Base-by-base conservation (phyloP, 1,140 invertebrate genomes). In the Grapholita molesta region DNA sequence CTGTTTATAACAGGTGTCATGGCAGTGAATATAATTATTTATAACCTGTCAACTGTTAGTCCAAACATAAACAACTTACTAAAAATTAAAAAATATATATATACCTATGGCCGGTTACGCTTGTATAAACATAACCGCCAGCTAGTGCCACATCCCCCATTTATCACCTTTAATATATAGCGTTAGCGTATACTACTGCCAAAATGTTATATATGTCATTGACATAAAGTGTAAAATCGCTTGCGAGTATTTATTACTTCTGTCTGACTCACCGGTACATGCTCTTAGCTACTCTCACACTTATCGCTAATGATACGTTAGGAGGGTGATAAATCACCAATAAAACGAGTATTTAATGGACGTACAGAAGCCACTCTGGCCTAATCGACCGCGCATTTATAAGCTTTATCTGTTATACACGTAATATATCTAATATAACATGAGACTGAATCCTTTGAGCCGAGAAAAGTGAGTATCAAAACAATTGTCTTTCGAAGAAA, bases 221-320 rank as follows among this genome's bases (percentile, higher is more conserved):
- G 15, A 48, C 18, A 48, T 48, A 48, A 1, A 48, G 38, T 48
- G 5, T 15, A 8, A 42, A 42, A 42, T 42, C 38, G 38, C 15
- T 42, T 42, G 7, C 38, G 5, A 1, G 1, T 42, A 0, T 1
- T 15, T 12, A 12, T 42, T 12, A 12, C 18, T 7, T 15, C 38
- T 18, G 38, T 42, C 1, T 6, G 3, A 18, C 38, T 42, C 38
- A 42, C 4, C n/a, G 3, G n/a, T 42, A 18, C 38, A 48, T 0
- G 42, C 42, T 48, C 42, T 48, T 8, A 48, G 42, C 42, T 42
- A 9, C 42, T 48, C 42, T 48, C 18, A 48, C 18, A 48, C 42
- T 48, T 48, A 48, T 48, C 42, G 15, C 55, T 61, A 61, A 61
- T 61, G 55, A 61, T 28, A 61, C 55, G 55, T 61, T 61, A 42